Conservation (phyloP, 2,797 vertebrate genomes). For the Strix occidentalis region DNA sequence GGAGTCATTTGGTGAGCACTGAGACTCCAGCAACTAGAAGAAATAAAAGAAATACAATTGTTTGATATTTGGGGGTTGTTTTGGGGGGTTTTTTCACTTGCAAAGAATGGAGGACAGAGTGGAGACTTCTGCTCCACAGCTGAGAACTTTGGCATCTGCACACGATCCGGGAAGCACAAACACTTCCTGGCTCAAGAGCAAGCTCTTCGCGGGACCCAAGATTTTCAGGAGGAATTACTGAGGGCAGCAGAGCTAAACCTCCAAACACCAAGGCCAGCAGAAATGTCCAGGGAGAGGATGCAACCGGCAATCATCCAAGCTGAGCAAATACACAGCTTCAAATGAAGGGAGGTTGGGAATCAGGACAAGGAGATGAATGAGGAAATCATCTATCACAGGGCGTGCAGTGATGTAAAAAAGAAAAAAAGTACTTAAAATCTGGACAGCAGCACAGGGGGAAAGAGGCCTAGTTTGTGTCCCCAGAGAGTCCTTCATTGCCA, state of each 20-base stretch:
- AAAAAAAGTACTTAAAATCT: not conserved
- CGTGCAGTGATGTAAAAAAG: not conserved
- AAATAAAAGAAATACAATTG: not conserved
- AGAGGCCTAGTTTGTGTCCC: not conserved
- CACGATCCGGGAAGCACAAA: not conserved
- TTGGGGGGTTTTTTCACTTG: not conserved
- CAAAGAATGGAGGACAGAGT: not conserved
- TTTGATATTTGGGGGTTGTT: not conserved
- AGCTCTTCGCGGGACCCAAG: not conserved
- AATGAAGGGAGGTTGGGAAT: not conserved
- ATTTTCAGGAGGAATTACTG: not conserved
- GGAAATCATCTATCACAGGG: not conserved
- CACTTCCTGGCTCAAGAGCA: accelerated
- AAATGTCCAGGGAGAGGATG: not conserved
- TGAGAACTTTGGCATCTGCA: not conserved
- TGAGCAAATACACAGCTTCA: not conserved
- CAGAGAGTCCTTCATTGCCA: not conserved
- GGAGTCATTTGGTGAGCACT: not conserved
- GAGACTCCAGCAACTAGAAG: not conserved
- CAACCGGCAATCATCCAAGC: not conserved
- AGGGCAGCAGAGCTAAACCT: not conserved
- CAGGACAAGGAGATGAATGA: not conserved
- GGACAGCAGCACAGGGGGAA: not conserved
- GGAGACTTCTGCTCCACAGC: not conserved
- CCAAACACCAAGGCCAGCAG: not conserved